These are phyloP conservation scores for Corythornis vintsioides DNA, from an alignment of 2,113 vertebrate genomes.

Conservation along the genomic window DNA sequence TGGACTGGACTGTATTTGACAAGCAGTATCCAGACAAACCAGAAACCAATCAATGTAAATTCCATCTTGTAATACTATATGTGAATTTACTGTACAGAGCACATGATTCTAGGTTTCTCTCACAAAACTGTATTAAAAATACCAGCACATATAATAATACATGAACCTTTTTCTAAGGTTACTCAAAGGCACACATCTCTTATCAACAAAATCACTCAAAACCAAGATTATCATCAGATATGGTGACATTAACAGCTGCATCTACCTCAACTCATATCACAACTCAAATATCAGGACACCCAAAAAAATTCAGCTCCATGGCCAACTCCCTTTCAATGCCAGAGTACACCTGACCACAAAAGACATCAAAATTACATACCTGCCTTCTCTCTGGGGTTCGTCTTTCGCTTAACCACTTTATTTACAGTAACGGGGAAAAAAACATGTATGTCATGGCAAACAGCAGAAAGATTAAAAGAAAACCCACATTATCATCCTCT, in stretches of 20 bases:
- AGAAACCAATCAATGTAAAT: neutral
- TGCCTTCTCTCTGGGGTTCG: neutral
- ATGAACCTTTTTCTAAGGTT: slow-evolving; percentile 1
- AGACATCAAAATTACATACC: neutral
- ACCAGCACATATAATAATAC: neutral
- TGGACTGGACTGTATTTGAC: neutral
- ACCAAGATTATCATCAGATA: slow-evolving; percentile 45
- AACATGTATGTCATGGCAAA: neutral
- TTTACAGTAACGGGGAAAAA: neutral
- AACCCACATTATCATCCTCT: neutral
- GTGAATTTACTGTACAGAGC: neutral
- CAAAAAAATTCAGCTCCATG: neutral
- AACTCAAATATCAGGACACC: slow-evolving; percentile 19
- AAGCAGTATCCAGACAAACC: neutral
- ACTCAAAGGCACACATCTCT: neutral
- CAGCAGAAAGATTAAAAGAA: neutral
- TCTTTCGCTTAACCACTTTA: neutral
- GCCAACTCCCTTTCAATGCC: neutral
- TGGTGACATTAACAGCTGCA: neutral
- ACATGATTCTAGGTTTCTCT: neutral
- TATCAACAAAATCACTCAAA: slow-evolving; percentile 37
- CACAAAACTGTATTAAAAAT: neutral
- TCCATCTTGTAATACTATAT: neutral
- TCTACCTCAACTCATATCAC: slow-evolving; percentile 41
- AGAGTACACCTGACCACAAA: neutral